Conservation (phyloP, 1,140 invertebrate species). For the Macrobrachium rosenbergii region DNA sequence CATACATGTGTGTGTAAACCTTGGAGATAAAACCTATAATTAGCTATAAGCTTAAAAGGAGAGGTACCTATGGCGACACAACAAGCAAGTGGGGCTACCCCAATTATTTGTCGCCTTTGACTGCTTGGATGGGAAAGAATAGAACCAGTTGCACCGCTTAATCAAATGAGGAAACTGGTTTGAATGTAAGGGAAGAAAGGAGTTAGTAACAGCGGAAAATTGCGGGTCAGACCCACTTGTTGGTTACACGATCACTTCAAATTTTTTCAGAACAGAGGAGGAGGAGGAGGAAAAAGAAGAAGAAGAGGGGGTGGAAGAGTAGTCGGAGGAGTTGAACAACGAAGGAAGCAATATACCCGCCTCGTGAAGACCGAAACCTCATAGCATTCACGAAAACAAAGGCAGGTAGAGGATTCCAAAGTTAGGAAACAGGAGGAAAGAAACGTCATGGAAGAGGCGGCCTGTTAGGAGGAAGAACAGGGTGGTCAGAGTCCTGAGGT, state of each 20-base stretch:
- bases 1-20: too few relatives aligned
- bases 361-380: not conserved
- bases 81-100: too few relatives aligned
- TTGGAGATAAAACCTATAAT: too few relatives aligned
- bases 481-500: too few relatives aligned
- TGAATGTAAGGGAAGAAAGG: not conserved
- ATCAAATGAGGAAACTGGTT: not conserved
- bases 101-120: too few relatives aligned
- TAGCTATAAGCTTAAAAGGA: too few relatives aligned
- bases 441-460: not conserved
- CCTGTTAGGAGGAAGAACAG: not conserved
- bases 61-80: too few relatives aligned
- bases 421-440: not conserved
- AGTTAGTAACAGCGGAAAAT: not conserved
- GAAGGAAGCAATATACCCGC: not conserved
- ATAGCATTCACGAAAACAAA: not conserved
- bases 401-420: not conserved
- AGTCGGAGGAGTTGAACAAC: not conserved
- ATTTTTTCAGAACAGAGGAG: not conserved
- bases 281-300: slow-evolving; percentile 14
- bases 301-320: not conserved
- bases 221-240: too few relatives aligned
- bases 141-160: not conserved
- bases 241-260: too few relatives aligned
- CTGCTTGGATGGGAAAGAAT: not conserved